Evolutionary conservation across 1,140 invertebrate genomes (phyloP).

Genomic region (Zophobas atratus): DNA sequence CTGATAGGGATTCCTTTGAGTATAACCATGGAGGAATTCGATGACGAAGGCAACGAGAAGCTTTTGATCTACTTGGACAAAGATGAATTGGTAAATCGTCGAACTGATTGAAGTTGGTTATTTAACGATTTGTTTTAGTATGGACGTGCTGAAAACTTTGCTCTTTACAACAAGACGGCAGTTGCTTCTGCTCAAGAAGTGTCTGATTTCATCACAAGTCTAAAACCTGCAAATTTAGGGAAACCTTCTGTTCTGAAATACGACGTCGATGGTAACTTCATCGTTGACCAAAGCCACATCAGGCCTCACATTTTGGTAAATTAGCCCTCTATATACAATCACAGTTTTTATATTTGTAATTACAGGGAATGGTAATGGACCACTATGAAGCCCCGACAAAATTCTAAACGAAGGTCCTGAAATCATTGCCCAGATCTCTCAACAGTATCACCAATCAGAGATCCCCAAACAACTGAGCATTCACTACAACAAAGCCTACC

Average conservation of each 20-base stretch:
- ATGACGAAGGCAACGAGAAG: conserved; percentile 2
- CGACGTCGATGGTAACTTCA: conserved; percentile 12
- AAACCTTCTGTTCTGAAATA: conserved; percentile 35
- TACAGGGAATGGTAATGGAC: conserved; percentile 15
- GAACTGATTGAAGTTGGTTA: not conserved
- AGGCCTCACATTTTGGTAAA: conserved; percentile 26
- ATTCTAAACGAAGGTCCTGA: conserved; percentile 1
- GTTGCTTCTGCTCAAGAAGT: not conserved
- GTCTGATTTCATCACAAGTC: not conserved
- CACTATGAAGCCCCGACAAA: conserved; percentile 23
- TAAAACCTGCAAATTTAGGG: conserved; percentile 10
- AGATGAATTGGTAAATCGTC: conserved; percentile 37
- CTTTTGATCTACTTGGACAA: conserved; percentile 8
- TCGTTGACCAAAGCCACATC: conserved; percentile 16
- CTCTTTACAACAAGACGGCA: conserved; percentile 29
- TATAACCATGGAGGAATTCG: not conserved
- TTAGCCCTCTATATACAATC: not conserved
- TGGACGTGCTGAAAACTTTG: conserved; percentile 9
- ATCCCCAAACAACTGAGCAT: conserved; percentile 9
- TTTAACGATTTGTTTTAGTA: conserved; percentile 3
- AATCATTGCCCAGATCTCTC: conserved; percentile 17
- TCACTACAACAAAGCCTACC: conserved; percentile 22
- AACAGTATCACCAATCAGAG: not conserved
- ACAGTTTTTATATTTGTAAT: too few relatives aligned
- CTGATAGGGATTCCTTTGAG: not conserved